Base-by-base conservation (phyloP, 2,113 vertebrate species). In the Apus apus region DNA sequence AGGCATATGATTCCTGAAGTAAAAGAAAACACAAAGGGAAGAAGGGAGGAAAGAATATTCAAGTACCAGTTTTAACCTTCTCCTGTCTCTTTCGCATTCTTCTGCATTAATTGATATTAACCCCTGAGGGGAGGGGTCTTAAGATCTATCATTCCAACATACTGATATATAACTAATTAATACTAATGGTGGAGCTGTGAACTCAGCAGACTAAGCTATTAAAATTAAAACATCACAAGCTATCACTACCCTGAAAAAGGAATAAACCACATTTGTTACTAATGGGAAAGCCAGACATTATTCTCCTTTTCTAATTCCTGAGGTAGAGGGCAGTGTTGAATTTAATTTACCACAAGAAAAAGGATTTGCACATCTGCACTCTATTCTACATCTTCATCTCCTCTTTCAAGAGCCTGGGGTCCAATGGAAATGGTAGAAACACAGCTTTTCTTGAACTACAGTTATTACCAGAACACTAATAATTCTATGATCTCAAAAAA, bases 151-250 rank as follows among this genome's bases (percentile, higher is more conserved):
- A 85, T 8, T 93, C 86, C 22, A 91, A 79, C 38, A 58, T 87
- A 32, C 43, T 79, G 40, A 30, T 70, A 48, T n/a, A 53, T 71
- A 87, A 73, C 34, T 91, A 95, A 92, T 94, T 94, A 91, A 88
- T 95, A 80, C 50, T 96, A 94, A 87, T 85, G 25, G 20, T 91
- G 32, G 57, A 94, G 32, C 32, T 81, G 20, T 89, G 84, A 96
- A 94, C 40, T 93, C 53, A 81, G 85, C 64, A 94, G 57, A 71
- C 60, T 78, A 57, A 75, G 15, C 30, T 85, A 66, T 65, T 80
- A 71, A 92, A 96, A 91, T 95, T 87, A 74, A 97, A 91, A 73
- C 62, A 96, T 94, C 67, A 74, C 1, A 5, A 86, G 56, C 26
- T 85, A 51, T 92, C 64, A 67, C 23, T 38, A 57, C 7, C 13